phyloP scores from a whole-genome alignment of 2,113 vertebrate genomes.

The Platichthys flesus region DNA sequence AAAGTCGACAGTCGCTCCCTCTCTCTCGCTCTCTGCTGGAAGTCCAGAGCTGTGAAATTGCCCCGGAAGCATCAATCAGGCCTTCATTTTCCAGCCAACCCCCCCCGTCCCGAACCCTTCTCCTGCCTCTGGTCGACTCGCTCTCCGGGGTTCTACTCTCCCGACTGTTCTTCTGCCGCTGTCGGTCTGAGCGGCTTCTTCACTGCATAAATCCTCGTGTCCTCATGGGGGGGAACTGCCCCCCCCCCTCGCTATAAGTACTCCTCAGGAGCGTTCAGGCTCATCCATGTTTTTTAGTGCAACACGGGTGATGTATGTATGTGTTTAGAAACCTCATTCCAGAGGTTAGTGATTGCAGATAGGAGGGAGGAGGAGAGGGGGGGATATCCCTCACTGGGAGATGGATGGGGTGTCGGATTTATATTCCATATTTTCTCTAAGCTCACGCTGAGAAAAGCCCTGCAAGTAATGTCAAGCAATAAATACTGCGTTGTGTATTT shows the following conservation, averaged over 20 bases:
- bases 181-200: constrained; percentile 25
- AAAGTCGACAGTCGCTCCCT: constrained; percentile 6
- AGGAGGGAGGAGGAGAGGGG: not conserved
- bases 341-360: constrained; percentile 36
- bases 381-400: constrained; percentile 30
- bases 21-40: constrained; percentile 48
- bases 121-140: not conserved
- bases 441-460: too few species aligned
- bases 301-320: constrained; percentile 39
- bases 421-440: not conserved
- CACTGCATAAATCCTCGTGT: constrained; percentile 37
- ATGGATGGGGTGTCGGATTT: not conserved
- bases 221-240: constrained; percentile 23
- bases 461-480: too few species aligned
- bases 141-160: constrained; percentile 1
- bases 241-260: constrained; percentile 4
- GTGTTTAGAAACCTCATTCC: constrained; percentile 50
- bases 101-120: not conserved
- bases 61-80: constrained; percentile 65
- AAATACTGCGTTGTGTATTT: too few species aligned
- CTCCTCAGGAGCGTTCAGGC: constrained; percentile 12
- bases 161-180: constrained; percentile 8
- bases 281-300: constrained; percentile 46
- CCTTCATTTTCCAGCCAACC: constrained; percentile 37
- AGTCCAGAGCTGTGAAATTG: constrained; percentile 64